Evolutionary conservation across 2,113 vertebrate species (phyloP).

Genomic region (Accipiter virgatus): DNA sequence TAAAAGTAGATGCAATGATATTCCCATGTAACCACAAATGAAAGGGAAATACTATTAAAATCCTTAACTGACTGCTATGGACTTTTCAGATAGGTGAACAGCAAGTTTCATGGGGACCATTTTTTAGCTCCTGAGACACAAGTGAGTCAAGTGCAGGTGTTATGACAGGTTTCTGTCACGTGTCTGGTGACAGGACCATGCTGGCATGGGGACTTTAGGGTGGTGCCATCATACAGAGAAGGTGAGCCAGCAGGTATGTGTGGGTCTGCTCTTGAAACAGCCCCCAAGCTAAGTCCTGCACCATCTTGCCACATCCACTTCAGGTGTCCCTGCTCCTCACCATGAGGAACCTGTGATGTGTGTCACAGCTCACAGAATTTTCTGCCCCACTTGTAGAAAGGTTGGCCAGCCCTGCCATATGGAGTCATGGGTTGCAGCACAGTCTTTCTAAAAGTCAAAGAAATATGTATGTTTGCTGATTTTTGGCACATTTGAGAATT

Average conservation of each 20-base stretch:
- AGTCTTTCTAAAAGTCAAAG: neutral
- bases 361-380: rapidly evolving
- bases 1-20: neutral
- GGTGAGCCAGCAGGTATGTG: neutral
- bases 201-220: neutral
- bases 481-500: neutral
- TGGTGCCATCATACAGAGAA: neutral
- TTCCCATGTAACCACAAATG: neutral
- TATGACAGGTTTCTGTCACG: neutral
- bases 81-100: neutral
- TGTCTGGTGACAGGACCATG: rapidly evolving
- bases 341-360: rapidly evolving
- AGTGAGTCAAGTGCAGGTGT: neutral
- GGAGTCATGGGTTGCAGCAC: neutral
- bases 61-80: neutral
- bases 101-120: neutral
- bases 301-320: neutral
- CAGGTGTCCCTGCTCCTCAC: neutral
- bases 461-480: neutral
- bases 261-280: neutral
- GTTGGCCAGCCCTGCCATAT: neutral
- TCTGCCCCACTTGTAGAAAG: neutral
- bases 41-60: neutral
- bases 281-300: neutral
- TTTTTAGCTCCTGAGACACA: neutral